Evolutionary conservation across 30 jellyfish, hydroid and myxozoan species (phyloP), one percentile per base, ranked within the genome.

Genomic region (Aurelia aurita): DNA sequence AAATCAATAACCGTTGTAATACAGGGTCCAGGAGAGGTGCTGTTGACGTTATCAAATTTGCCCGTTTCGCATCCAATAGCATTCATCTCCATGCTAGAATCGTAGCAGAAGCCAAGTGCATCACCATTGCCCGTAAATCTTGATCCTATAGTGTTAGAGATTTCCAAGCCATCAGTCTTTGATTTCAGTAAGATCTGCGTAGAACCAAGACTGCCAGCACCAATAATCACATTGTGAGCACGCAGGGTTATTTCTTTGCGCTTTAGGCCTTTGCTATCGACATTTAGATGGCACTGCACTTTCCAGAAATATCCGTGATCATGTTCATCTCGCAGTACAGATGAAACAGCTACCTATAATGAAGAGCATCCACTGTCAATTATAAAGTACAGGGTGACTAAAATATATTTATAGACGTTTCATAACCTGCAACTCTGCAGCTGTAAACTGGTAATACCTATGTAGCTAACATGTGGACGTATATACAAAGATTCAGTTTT

Each of bases 111-210:
- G 4, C 84, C 84, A 43, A 81, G 49, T 5, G 63, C 65, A 27
- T 81, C 91, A 13, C 85, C 91, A 67, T 81, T 81, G 46, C 91
- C 91, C 10, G 84, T 65, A 70, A 81, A 81, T n/a, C 47, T 23
- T 3, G 53, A 44, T 14, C 91, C 91, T 16, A 81, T 49, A 0
- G 31, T 47, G 63, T 47, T 72, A 16, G 91, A 81, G 15, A 81
- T 28, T 9, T 65, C 76, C 63, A 81, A 67, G 13, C 91, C 91
- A 23, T 44, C 63, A 13, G 23, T 76, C 45, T 68, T 81, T 0
- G 91, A 81, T 81, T 81, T 81, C 15, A 81, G 85, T 22, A 81
- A 46, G 23, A 81, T 39, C 64, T 67, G 67, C 34, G 84, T 64
- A 35, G 91, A 64, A 14, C 91, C 91, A 51, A 81, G 23, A 12